Evolutionary conservation across 2,888 invertebrate species (phyloP).

Genomic region (Adela reaumurella): DNA sequence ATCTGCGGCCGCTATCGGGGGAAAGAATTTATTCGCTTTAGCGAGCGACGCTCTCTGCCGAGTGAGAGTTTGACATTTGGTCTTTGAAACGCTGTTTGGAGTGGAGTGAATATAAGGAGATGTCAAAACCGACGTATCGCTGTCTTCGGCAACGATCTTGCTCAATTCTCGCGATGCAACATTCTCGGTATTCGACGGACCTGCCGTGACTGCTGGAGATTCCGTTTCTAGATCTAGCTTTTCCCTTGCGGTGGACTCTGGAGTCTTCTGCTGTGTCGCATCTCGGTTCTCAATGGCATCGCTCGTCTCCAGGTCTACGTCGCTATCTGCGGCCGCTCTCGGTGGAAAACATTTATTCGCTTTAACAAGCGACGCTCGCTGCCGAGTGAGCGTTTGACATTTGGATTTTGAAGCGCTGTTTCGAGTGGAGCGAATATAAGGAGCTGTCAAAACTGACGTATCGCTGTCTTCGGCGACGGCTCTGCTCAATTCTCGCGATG

Average conservation of each 20-base stretch:
- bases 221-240: background rate
- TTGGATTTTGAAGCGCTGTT: background rate
- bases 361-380: background rate
- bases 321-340: no score
- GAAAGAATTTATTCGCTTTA: background rate
- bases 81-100: background rate
- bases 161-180: background rate
- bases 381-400: background rate
- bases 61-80: background rate
- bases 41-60: background rate
- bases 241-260: no score
- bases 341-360: background rate
- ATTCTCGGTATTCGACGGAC: background rate
- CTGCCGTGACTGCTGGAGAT: background rate
- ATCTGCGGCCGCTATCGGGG: no score
- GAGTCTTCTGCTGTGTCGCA: no score
- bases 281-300: no score
- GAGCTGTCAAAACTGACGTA: conserved; percentile 10
- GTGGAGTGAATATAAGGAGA: background rate
- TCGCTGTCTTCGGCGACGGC: conserved; percentile 7
- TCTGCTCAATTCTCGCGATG: background rate
- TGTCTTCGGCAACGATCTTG: conserved; percentile 5
- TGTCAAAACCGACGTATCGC: conserved; percentile 10
- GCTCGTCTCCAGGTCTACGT: no score
- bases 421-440: background rate